phyloP scores from a whole-genome alignment of 1,140 invertebrate genomes.

The Andricus grossulariae region DNA sequence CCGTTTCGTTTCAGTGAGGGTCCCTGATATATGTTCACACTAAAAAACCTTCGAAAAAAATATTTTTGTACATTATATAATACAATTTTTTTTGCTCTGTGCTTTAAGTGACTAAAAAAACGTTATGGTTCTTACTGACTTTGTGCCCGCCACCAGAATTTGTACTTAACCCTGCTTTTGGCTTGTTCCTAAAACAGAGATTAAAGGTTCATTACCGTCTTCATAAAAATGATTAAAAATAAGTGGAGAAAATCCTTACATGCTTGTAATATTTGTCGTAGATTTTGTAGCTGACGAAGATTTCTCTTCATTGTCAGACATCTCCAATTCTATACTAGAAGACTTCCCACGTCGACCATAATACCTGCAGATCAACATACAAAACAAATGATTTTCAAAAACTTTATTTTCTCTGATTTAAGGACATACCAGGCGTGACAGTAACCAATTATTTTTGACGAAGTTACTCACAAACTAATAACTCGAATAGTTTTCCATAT shows the following conservation, averaged over 20 bases:
- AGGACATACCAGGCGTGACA: background rate
- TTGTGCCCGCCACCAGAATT: conserved; percentile 90
- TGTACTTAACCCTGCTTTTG: conserved; percentile 78
- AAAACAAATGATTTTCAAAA: conserved; percentile 19
- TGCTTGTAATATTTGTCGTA: conserved; percentile 63
- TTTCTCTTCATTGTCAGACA: conserved; percentile 72
- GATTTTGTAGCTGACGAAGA: conserved; percentile 58
- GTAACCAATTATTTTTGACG: background rate
- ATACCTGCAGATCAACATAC: conserved; percentile 74
- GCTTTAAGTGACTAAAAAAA: conserved; percentile 76
- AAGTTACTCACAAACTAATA: too few species aligned
- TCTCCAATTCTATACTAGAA: conserved; percentile 72
- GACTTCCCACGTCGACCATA: conserved; percentile 81
- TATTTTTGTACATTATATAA: conserved; percentile 40
- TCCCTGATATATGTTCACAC: too few species aligned
- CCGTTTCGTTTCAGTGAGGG: too few species aligned
- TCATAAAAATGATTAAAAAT: conserved; percentile 34
- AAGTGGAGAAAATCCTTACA: conserved; percentile 56
- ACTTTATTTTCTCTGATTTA: background rate
- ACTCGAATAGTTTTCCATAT: too few species aligned
- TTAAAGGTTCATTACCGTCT: conserved; percentile 23
- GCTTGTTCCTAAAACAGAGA: conserved; percentile 69
- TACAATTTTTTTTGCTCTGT: conserved; percentile 58
- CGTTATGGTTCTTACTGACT: conserved; percentile 95
- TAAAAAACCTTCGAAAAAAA: conserved; percentile 40